Base-by-base conservation (phyloP, 2,113 vertebrate genomes). In the Ahaetulla prasina region DNA sequence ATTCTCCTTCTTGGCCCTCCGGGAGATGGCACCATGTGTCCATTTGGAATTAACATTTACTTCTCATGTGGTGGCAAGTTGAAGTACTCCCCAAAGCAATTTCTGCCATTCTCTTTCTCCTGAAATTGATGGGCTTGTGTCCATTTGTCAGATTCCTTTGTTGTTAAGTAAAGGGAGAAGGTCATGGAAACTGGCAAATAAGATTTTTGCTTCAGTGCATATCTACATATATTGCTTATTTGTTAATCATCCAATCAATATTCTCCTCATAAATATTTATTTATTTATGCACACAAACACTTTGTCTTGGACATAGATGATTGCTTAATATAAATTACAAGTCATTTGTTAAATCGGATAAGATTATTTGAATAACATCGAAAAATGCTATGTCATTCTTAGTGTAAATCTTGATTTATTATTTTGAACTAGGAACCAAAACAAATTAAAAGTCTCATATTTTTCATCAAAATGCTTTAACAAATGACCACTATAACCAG, bases 51-150 rank as follows among this genome's bases (percentile, higher is more conserved):
- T 92, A 0, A 90, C 94, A 50, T 55, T 95, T 39, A 4, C 86
- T 90, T 93, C 92, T 89, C 6, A 6, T 22, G 47, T 74, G 22
- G 0, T 92, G 87, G 89, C 90, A 93, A 14, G 60, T 11, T 94
- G 85, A 91, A 88, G 25, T 60, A 60, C 91, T 54, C 89, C 94
- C 92, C n/a, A 45, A 92, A 84, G 85, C 1, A 91, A 91, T 92
- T 54, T 94, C 63, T 47, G n/a, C 80, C 50, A 60, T 60, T 20
- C 88, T 50, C 87, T 85, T 92, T 93, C 9, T 93, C 3, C 30
- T 30, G 4, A 0, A 7, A 4, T 2, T 80, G 12, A 93, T 91
- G 49, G 89, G 30, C 30, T 90, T 68, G 63, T 88, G 18, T 85
- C 27, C 50, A 0, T 14, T 9, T 84, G 8, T 35, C 0, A 35